Evolutionary conservation across 1,140 invertebrate genomes (phyloP).

Genomic region (Notospermus geniculatus): DNA sequence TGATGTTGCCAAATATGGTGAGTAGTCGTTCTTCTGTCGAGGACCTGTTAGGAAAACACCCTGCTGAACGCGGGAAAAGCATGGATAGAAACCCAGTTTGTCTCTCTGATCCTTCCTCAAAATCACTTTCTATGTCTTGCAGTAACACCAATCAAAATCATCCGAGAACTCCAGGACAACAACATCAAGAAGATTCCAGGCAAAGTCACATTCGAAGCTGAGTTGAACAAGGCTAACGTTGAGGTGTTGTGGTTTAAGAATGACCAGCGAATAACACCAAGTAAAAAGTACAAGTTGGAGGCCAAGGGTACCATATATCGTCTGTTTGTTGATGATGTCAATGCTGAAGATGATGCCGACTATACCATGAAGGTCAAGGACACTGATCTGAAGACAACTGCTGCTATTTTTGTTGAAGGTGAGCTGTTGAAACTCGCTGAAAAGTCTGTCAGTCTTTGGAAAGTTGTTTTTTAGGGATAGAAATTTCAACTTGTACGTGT

Average conservation of each 20-base stretch:
- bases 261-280: constrained; percentile 31
- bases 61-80: constrained; percentile 49
- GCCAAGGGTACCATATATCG: constrained; percentile 41
- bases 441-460: background rate
- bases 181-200: too few relatives aligned
- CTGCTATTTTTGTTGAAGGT: constrained; percentile 46
- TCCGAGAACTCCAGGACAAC: too few relatives aligned
- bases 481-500: background rate
- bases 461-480: background rate
- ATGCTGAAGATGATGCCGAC: constrained; percentile 43
- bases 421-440: background rate
- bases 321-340: constrained; percentile 40
- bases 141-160: too few relatives aligned
- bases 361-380: constrained; percentile 43
- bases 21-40: constrained; percentile 48
- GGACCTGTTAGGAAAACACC: background rate
- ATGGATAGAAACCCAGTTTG: constrained; percentile 53
- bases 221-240: constrained; percentile 74
- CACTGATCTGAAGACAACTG: constrained; percentile 61
- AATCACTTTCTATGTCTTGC: constrained; percentile 10
- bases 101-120: background rate
- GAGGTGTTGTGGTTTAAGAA: constrained; percentile 77
- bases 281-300: constrained; percentile 46
- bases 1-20: constrained; percentile 36
- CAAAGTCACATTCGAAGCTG: constrained; percentile 71